These are phyloP conservation scores for Ctenochaetus hawaiiensis DNA, from an alignment of 2,797 vertebrate species.

Conservation along the genomic window DNA sequence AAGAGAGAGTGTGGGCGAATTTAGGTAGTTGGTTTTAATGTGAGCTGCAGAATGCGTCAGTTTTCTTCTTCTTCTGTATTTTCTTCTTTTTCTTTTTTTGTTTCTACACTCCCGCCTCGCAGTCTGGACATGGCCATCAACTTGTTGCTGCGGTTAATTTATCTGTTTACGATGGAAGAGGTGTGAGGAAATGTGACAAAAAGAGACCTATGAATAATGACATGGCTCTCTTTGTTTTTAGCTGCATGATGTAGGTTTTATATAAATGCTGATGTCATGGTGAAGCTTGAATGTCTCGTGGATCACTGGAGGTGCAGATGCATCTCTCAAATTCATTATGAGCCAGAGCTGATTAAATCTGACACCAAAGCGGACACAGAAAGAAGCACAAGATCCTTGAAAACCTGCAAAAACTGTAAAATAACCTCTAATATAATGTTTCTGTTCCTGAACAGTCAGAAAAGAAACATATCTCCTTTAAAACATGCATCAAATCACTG, in stretches of 20 bases:
- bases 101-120: constrained; percentile 50
- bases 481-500: too few species aligned
- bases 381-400: neutral
- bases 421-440: neutral
- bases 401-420: constrained; percentile 13
- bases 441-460: constrained; percentile 8
- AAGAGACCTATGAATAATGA: constrained; percentile 41
- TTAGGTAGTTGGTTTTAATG: constrained; percentile 76
- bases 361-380: constrained; percentile 22
- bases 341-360: constrained; percentile 39
- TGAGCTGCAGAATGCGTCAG: constrained; percentile 71
- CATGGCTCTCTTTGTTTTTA: constrained; percentile 31
- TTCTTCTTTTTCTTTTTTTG: constrained; percentile 11
- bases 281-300: constrained; percentile 12
- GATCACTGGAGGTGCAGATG: constrained; percentile 1
- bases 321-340: constrained; percentile 31
- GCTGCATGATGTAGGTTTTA: constrained; percentile 33
- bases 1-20: constrained; percentile 76
- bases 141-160: constrained; percentile 72
- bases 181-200: constrained; percentile 51
- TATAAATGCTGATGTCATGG: constrained; percentile 49
- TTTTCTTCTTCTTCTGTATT: constrained; percentile 37
- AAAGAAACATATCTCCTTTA: neutral
- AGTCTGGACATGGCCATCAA: constrained; percentile 69
- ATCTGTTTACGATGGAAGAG: constrained; percentile 51